Base-by-base conservation (phyloP, 1,140 invertebrate species). In the Hypsibius dujardini region DNA sequence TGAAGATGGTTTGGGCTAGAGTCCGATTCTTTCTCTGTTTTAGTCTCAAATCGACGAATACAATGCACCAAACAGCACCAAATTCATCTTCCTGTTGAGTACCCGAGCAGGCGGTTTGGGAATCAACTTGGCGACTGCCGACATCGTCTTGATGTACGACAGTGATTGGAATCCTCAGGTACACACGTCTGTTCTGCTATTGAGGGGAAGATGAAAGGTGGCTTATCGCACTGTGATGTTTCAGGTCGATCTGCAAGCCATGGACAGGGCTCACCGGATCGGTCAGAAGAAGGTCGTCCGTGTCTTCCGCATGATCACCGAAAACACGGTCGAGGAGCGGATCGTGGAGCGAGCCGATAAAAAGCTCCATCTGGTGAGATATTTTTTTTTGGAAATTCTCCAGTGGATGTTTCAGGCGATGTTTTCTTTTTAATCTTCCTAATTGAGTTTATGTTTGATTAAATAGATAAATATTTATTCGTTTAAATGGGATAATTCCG, bases 231-330 rank as follows among this genome's bases (percentile, higher is more conserved):
- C 90, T 73, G 88, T 7, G 78, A 87, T 50, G 77, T 81, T 28
- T 28, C 28, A 28, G 28, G 28, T 28, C 28, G 28, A 28, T 28
- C 28, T 28, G 28, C 28, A 28, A 28, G 28, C 28, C 28, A 28
- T 28, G 28, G 96, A 98, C 82, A 84, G 96, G 76, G 96, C 96
- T 60, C 96, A 99, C 86, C 87, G 96, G 81, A 99, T 99, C 79
- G 96, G 96, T 42, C 96, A 99, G 77, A 89, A 86, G 78, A 98
- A 98, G 79, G 92, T 95, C 80, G 93, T 96, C 1, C 83, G 98
- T 28, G 28, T 28, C 1, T 56, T 56, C 50, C 50, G 50, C 50
- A 77, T 89, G 1, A 83, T 87, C 40, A 83, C 84, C 0, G 83
- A 82, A 72, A 84, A 84, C 72, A 88, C 87, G 0, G 79, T 88